A percentile compares a stretch with the other conserved stretches of the same genome.
phyloP scores from a whole-genome alignment of 2,888 invertebrate species.

The Pristionchus arcanus region DNA sequence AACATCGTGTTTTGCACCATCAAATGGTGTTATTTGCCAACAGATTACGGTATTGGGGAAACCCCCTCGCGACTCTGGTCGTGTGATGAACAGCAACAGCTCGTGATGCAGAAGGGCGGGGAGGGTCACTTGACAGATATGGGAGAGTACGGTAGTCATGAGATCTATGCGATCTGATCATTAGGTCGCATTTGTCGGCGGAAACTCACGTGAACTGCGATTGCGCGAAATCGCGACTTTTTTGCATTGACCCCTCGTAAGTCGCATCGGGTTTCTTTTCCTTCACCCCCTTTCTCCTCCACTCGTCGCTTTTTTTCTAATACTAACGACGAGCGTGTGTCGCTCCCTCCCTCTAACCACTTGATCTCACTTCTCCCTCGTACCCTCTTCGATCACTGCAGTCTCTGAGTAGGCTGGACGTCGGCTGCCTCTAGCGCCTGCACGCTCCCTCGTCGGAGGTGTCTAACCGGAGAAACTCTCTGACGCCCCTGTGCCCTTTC shows the following conservation, averaged over 20 bases:
- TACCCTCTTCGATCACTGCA: neutral
- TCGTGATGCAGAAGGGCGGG: neutral
- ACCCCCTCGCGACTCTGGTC: neutral
- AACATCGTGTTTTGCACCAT: conserved; percentile 4
- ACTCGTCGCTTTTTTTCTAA: neutral
- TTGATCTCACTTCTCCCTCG: neutral
- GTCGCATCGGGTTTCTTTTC: neutral
- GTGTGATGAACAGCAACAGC: neutral
- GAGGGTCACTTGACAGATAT: conserved; percentile 14
- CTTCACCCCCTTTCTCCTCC: neutral
- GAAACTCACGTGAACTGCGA: neutral
- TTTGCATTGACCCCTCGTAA: neutral
- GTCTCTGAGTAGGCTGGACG: neutral
- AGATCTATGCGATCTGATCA: neutral
- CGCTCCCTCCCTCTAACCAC: neutral
- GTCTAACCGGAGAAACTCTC: conserved; percentile 12
- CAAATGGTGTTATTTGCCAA: neutral
- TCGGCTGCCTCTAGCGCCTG: neutral
- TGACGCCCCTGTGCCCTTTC: neutral
- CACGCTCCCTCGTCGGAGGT: neutral
- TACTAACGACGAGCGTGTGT: conserved; percentile 1
- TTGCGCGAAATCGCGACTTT: neutral
- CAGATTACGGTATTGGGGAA: neutral
- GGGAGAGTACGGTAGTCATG: neutral
- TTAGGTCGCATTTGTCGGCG: too few species aligned